Base-by-base conservation (phyloP, 1,140 invertebrate species). In the Hermetia illucens region DNA sequence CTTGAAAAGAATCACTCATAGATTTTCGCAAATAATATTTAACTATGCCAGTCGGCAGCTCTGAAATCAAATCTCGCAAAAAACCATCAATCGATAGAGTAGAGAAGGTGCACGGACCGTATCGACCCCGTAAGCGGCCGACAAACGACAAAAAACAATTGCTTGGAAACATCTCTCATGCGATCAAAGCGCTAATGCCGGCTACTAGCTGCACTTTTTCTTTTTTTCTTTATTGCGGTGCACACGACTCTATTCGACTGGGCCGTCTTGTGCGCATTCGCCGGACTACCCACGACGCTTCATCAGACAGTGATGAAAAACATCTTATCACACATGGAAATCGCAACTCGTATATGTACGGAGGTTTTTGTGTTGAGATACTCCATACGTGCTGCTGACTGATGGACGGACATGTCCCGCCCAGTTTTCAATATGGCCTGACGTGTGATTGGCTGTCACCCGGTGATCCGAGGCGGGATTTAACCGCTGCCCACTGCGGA, bases 381-480 rank as follows among this genome's bases (percentile, higher is more conserved):
- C n/a, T n/a, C n/a, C n/a, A n/a, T n/a, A n/a, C n/a, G n/a, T n/a
- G n/a, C n/a, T n/a, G n/a, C n/a, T n/a, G n/a, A n/a, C n/a, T 32
- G 30, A 32, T 32, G 30, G 30, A 32, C 17, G 17, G 30, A 8
- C 30, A 21, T n/a, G 34, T 10, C 5, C 16, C 40, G 34, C 43
- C 43, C 30, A 19, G 4, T 39, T 44, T 44, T 44, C 40, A 44
- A 44, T 39, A 44, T 44, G 43, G 43, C 43, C 43, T 36, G 33
- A 22, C 17, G 19, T 30, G 5, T 39, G 36, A 44, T 44, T 44
- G 43, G 43, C 12, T 25, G 36, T 17, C n/a, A 17, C 9, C 21
- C 12, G 13, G n/a, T 25, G 35, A 20, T 9, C 5, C 5, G 18
- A 36, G 22, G 16, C 29, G 34, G 39, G 33, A 25, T 22, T 10